Evolutionary conservation across 2,888 invertebrate genomes (phyloP), one percentile per base, ranked within the genome.

Genomic region (Phortica magna): DNA sequence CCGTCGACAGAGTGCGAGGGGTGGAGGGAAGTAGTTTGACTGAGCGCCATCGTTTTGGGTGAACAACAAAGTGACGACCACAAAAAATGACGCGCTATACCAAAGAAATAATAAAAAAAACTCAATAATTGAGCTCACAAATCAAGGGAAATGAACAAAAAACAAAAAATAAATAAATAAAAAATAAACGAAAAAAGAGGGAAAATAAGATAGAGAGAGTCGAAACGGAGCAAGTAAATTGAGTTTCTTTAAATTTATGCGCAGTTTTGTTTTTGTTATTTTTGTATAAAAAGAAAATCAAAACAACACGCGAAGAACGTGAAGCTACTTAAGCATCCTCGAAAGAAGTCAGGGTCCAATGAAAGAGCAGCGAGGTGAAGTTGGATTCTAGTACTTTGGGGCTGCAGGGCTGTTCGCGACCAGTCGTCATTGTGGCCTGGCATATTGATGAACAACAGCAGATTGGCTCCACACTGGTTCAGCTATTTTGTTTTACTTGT

Each of bases 21-120:
- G 70, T 22, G 67, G 14, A 7, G 42, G 41, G 14, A 67, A 31
- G 31, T 31, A 31, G 31, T 31, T 31, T 31, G 12, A 68, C 22
- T 17, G 39, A 22, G 74, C 79, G 79, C 81, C 83, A 79, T 83
- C 87, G 85, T 84, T 83, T 80, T 88, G 87, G 82, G 88, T 87
- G 88, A 87, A 87, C 89, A 87, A 87, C 81, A 87, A 87, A 89
- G 80, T 88, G 88, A 87, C 87, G 89, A 88, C 89, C 87, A 88
- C 84, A 89, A 87, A 89, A 87, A 89, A 78, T 81, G 83, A 86
- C 83, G 73, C 53, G 53, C 42, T 41, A 80, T 79, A 82, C 77
- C 78, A 41, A 12, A 22, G 12, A 70, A 83, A 31, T 31, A 31
- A 31, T 31, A 31, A 31, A 82, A 84, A 85, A 82, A 78, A 76